Percentiles rank a stretch among this genome's conserved stretches.
phyloP scores from a whole-genome alignment of 2,888 invertebrate species.

The Prosapia bicincta region DNA sequence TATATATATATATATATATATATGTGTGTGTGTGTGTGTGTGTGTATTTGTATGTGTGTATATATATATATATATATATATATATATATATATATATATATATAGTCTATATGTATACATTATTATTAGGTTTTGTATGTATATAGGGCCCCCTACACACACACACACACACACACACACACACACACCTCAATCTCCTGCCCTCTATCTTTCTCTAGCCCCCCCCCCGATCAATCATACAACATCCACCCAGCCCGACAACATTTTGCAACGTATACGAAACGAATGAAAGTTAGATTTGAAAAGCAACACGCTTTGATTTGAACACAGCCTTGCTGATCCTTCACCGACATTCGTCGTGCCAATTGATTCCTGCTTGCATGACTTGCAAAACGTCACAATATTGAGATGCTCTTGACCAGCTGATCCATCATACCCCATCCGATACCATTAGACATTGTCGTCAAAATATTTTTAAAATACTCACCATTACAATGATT shows the following conservation, averaged over 20 bases:
- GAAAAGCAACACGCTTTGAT: not conserved
- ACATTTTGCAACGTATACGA: not conserved
- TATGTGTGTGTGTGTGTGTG: too few relatives aligned
- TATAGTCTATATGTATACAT: too few relatives aligned
- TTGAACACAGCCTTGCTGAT: not conserved
- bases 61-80: too few relatives aligned
- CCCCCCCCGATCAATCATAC: not conserved
- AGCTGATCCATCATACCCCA: not conserved
- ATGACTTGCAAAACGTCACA: not conserved
- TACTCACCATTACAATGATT: not conserved
- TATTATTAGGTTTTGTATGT: too few relatives aligned
- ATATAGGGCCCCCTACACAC: too few relatives aligned
- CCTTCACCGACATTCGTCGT: not conserved
- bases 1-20: too few relatives aligned
- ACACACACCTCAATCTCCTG: too few relatives aligned
- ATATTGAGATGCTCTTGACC: not conserved
- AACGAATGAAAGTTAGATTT: not conserved
- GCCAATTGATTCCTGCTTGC: not conserved
- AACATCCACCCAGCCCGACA: not conserved
- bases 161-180: too few relatives aligned
- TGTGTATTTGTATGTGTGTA: too few relatives aligned
- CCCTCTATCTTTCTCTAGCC: too few relatives aligned
- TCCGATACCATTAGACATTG: not conserved
- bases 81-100: too few relatives aligned
- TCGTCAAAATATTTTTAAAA: not conserved